Evolutionary conservation across 2,113 vertebrate genomes (phyloP).

Genomic region (Bos javanicus): DNA sequence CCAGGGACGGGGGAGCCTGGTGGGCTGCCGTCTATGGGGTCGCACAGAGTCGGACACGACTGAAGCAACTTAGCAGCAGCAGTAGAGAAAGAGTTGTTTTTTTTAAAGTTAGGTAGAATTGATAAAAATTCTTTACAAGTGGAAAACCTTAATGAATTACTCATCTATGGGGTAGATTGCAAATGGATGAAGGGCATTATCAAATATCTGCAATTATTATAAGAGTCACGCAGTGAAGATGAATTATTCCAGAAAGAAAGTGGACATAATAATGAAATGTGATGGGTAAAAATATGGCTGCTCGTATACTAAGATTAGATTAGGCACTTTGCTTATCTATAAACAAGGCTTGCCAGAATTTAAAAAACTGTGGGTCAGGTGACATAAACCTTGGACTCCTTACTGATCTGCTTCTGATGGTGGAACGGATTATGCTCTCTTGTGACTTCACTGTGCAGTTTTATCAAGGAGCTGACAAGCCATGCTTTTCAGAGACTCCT

Average conservation of each 20-base stretch:
- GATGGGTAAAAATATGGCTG: slow-evolving; percentile 41
- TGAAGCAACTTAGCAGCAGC: too few relatives aligned
- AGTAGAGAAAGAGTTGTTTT: neutral
- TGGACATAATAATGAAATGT: neutral
- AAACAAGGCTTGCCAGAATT: slow-evolving; percentile 73
- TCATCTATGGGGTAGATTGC: slow-evolving; percentile 60
- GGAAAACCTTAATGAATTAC: neutral
- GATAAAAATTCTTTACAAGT: neutral
- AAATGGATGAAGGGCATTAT: slow-evolving; percentile 71
- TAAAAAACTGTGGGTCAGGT: slow-evolving; percentile 72
- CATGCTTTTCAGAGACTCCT: slow-evolving; percentile 69
- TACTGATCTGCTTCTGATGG: slow-evolving; percentile 80
- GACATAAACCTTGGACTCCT: slow-evolving; percentile 72
- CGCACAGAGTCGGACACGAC: too few relatives aligned
- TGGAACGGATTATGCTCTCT: slow-evolving; percentile 79
- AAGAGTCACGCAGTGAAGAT: slow-evolving; percentile 31
- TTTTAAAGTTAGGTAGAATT: neutral
- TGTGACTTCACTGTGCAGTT: slow-evolving; percentile 82
- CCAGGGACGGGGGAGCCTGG: too few relatives aligned
- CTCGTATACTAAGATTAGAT: slow-evolving; percentile 6
- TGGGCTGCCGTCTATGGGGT: too few relatives aligned
- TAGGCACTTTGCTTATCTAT: slow-evolving; percentile 55
- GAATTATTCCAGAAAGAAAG: slow-evolving; percentile 23
- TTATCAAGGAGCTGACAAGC: slow-evolving; percentile 85
- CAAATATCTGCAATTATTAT: slow-evolving; percentile 5